Base-by-base conservation (phyloP, 2,797 vertebrate genomes). In the Cyclura pinguis region DNA sequence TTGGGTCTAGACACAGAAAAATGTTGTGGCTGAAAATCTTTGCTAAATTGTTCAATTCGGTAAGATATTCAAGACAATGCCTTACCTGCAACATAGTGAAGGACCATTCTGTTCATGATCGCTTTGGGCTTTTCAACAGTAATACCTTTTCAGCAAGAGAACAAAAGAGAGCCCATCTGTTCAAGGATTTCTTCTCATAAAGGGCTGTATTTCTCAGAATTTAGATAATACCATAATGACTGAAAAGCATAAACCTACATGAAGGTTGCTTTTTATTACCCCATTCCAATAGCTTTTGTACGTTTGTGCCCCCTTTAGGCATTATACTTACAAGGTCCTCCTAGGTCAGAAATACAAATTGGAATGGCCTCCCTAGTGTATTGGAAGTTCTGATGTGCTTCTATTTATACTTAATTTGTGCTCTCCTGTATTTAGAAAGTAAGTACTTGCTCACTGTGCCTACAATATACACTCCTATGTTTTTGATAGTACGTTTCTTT, bases 281-380 rank as follows among this genome's bases (percentile, higher is more conserved):
- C 88, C 80, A 35, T 91, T 89, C 85, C 87, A 88, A 88, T 18
- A 89, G n/a, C 20, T 89, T 29, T 64, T 90, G 80, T 4, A 0
- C 62, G 24, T 32, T 67, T 78, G 52, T 76, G 1, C 55, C 80
- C 27, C 67, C 57, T 55, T 80, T 59, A 20, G 83, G 83, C 38
- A 94, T 57, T 55, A 57, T 55, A 32, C 90, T 90, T 57, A 78
- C 94, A 92, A 77, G 73, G 59, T 2, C 0, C 85, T 94, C 87
- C 72, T 83, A 32, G 59, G 47, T 88, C 72, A 87, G 50, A 91
- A 16, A 73, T 76, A 47, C 73, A 86, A 90, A 88, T 90, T 59
- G n/a, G 84, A 84, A 85, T 84, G 86, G 84, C 47, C 59, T 94
- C 85, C 93, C 87, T 91, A 91, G 77, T 92, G 22, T 77, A 29